Percentiles rank a stretch among this genome's conserved stretches.
phyloP scores from a whole-genome alignment of 2,113 vertebrate genomes.

The Paedocypris sp. region DNA sequence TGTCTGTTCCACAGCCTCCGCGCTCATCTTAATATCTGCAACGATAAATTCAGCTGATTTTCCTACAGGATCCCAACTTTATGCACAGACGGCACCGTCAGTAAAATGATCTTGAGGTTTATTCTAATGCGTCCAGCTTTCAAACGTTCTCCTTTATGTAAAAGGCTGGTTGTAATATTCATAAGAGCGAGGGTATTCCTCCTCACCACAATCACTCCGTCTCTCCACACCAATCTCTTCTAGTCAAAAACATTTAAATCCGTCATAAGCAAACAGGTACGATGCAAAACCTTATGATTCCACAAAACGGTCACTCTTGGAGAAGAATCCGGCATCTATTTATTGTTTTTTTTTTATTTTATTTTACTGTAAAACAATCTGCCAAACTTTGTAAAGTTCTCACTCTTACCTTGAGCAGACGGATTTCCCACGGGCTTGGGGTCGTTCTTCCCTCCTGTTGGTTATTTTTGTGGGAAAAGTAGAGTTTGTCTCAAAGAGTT shows the following conservation, averaged over 20 bases:
- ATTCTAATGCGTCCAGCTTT: slow-evolving; percentile 81
- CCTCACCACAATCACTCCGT: slow-evolving; percentile 25
- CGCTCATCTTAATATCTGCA: slow-evolving; percentile 92
- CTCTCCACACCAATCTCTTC: slow-evolving; percentile 34
- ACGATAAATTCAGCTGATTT: slow-evolving; percentile 78
- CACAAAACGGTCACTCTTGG: slow-evolving; percentile 1
- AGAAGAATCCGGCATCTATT: background rate
- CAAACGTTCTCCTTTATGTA: slow-evolving; percentile 64
- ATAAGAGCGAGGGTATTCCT: slow-evolving; percentile 58
- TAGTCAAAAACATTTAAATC: slow-evolving; percentile 39
- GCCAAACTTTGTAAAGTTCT: background rate
- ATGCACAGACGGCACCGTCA: slow-evolving; percentile 57
- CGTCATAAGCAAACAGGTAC: slow-evolving; percentile 17
- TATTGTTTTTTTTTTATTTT: too few species aligned
- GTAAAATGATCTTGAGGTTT: slow-evolving; percentile 73
- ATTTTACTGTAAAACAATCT: too few species aligned
- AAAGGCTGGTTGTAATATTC: slow-evolving; percentile 71
- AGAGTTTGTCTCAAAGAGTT: background rate
- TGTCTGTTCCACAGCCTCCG: slow-evolving; percentile 74
- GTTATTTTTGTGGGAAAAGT: too few species aligned
- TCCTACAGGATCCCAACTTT: slow-evolving; percentile 75
- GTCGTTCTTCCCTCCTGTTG: too few species aligned
- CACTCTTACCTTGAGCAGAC: slow-evolving; percentile 18
- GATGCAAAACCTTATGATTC: slow-evolving; percentile 18
- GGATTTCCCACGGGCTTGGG: too few species aligned